Base-by-base conservation (phyloP, 2,797 vertebrate genomes). In the Bucorvus abyssinicus region DNA sequence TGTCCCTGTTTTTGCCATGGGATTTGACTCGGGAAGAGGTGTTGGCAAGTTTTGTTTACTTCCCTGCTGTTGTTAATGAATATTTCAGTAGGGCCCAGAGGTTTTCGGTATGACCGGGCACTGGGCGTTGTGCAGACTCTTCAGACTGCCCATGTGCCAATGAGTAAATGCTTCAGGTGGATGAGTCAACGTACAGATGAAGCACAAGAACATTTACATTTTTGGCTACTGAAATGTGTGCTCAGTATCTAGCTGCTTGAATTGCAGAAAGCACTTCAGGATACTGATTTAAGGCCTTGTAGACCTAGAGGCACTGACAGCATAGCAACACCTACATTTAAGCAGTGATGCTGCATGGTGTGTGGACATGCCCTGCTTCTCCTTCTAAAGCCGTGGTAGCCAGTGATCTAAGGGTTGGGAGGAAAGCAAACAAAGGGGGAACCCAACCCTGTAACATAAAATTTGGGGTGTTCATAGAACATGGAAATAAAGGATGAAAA, bases 41-140 rank as follows among this genome's bases (percentile, higher is more conserved):
- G 44, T 59, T 86, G 59, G 55, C 52, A 61, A 19, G 12, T 55
- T 84, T 63, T 36, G 7, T 44, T 88, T 18, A 34, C 32, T 84
- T 81, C 8, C 13, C 11, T 82, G 26, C 4, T 78, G 0, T 61
- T 0, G 0, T 80, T 83, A 23, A 4, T 65, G 2, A 40, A 30
- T 78, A 45, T 77, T 87, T 70, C 40, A 60, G 32, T 52, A 30
- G 44, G 6, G 5, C 29, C 15, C 20, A 26, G 45, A 68, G 29
- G 29, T 42, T 87, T 86, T 76, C 68, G 34, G 5, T 91, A 1
- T 26, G n/a, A 12, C 34, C 32, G 65, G 32, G 12, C 30, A 65
- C 12, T 21, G 36, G 6, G 38, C 6, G 1, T 52, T 87, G 36
- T 34, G 34, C 29, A 68, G 40, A 11, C 22, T 73, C 29, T 36